These are phyloP conservation scores for Eubucco bourcierii DNA, from an alignment of 2,113 vertebrate genomes.

Conservation along the genomic window DNA sequence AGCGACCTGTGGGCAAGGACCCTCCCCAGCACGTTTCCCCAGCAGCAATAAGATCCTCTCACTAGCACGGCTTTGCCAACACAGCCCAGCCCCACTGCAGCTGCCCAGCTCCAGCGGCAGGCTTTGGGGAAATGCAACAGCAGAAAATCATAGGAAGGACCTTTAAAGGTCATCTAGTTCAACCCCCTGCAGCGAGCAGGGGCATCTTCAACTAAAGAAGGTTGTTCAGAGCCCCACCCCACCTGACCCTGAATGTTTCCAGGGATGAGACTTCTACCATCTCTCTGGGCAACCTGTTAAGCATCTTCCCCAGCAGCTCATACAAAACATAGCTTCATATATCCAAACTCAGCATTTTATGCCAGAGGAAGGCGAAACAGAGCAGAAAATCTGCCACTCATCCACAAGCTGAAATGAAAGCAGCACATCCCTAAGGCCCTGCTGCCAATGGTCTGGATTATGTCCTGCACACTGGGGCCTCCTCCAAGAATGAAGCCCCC, in stretches of 20 bases:
- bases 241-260: background rate
- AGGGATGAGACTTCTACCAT: background rate
- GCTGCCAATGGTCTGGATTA: background rate
- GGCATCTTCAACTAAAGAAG: background rate
- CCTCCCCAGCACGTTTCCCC: fast-evolving
- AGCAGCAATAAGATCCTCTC: background rate
- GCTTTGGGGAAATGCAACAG: fast-evolving
- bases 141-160: background rate
- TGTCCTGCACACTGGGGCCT: background rate
- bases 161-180: background rate
- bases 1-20: background rate
- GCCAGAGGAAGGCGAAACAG: background rate
- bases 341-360: background rate
- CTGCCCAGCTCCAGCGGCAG: background rate
- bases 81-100: fast-evolving
- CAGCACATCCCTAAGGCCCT: fast-evolving
- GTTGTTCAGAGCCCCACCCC: background rate
- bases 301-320: background rate
- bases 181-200: background rate
- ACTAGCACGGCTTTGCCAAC: background rate
- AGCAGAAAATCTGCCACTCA: background rate
- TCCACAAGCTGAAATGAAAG: fast-evolving
- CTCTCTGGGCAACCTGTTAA: background rate
- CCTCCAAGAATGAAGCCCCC: background rate
- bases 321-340: background rate